A percentile compares a stretch with the other conserved stretches of the same genome.
Conservation (phyloP, 2,888 invertebrate genomes). For the Elmis aenea region DNA sequence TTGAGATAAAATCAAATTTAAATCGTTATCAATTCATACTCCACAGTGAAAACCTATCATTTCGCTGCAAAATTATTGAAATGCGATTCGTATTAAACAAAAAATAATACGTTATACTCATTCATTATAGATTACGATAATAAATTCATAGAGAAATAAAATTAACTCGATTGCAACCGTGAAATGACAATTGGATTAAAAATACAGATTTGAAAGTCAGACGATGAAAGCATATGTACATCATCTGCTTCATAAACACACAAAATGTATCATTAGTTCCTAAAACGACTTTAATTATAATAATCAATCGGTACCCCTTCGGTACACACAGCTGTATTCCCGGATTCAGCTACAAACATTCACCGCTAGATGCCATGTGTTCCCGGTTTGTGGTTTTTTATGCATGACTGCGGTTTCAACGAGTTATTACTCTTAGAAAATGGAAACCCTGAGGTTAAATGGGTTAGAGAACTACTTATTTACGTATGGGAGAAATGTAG, state of each 20-base stretch:
- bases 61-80: too few relatives aligned
- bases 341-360: conserved; percentile 9
- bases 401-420: conserved; percentile 17
- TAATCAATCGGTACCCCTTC: conserved; percentile 23
- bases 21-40: too few relatives aligned
- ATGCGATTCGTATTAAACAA: conserved; percentile 4
- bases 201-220: conserved; percentile 10
- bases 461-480: too few relatives aligned
- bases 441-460: too few relatives aligned
- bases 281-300: conserved; percentile 27
- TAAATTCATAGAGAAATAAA: conserved; percentile 19
- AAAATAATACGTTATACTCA: conserved; percentile 7
- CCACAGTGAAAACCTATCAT: too few relatives aligned
- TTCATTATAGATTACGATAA: conserved; percentile 15
- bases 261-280: conserved; percentile 22
- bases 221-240: conserved; percentile 18
- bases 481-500: too few relatives aligned
- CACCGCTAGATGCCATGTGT: conserved; percentile 26
- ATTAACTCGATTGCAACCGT: conserved; percentile 16
- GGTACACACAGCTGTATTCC: conserved; percentile 14
- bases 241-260: conserved; percentile 28
- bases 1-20: too few relatives aligned
- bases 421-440: conserved; percentile 8
- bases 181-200: conserved; percentile 13
- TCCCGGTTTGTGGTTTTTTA: conserved; percentile 16